Percentiles rank a stretch among this genome's conserved stretches.
These are phyloP conservation scores for Cryptomyrus ogoouensis DNA, from an alignment of 2,113 vertebrate genomes.

Conservation along the genomic window DNA sequence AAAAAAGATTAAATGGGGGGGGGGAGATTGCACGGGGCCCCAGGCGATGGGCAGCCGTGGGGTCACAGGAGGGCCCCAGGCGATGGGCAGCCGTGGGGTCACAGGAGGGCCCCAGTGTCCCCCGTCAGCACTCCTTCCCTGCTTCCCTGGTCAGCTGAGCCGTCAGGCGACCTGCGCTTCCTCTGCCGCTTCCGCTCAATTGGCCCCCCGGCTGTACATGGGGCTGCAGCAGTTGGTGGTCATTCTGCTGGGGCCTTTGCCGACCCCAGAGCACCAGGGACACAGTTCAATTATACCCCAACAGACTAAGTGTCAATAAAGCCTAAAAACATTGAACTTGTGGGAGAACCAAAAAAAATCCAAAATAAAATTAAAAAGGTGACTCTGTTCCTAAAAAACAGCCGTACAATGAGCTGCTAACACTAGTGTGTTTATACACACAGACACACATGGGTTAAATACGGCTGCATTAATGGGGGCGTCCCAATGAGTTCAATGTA, in stretches of 20 bases:
- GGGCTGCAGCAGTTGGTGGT: conserved; percentile 62
- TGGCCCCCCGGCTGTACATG: conserved; percentile 47
- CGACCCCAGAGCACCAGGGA: conserved; percentile 33
- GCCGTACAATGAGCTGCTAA: not conserved
- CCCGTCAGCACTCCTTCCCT: conserved; percentile 48
- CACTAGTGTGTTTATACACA: not conserved
- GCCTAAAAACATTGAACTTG: not conserved
- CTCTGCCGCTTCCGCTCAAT: conserved; percentile 57
- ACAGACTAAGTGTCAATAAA: not conserved
- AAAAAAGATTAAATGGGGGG: conserved; percentile 1
- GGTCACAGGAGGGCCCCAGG: not conserved
- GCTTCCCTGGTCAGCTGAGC: conserved; percentile 61
- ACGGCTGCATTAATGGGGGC: not conserved
- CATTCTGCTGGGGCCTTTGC: conserved; percentile 36
- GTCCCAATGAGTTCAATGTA: not conserved
- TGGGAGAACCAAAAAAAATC: not conserved
- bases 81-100: not conserved
- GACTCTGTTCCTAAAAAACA: not conserved
- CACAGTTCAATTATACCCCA: not conserved
- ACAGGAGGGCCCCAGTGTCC: not conserved
- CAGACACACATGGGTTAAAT: not conserved
- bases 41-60: not conserved
- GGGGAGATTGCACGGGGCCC: not conserved
- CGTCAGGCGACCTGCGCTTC: conserved; percentile 67
- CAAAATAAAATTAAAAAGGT: not conserved